phyloP scores from a whole-genome alignment of 2,113 vertebrate species.

The Dipodomys merriami region DNA sequence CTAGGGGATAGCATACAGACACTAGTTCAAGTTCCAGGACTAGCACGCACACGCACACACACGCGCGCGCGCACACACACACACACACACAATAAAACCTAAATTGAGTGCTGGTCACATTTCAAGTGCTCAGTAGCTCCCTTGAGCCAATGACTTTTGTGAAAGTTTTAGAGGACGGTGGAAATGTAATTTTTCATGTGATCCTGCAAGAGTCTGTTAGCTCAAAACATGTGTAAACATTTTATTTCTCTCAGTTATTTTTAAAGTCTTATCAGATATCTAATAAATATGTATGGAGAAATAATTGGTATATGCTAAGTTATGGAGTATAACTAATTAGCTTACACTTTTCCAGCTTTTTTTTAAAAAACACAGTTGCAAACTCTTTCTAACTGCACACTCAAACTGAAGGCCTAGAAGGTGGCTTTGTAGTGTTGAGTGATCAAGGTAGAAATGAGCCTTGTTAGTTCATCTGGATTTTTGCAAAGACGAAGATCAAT shows the following conservation, averaged over 20 bases:
- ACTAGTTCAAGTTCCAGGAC: too few relatives aligned
- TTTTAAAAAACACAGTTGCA: background rate
- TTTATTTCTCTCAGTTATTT: background rate
- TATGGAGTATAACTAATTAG: background rate
- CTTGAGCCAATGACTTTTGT: too few relatives aligned
- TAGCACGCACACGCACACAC: too few relatives aligned
- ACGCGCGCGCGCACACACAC: too few relatives aligned
- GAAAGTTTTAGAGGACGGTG: background rate
- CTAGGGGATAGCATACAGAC: too few relatives aligned
- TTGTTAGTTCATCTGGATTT: background rate
- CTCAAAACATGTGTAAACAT: background rate
- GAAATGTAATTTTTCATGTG: background rate
- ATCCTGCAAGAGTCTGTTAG: background rate
- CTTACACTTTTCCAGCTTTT: background rate
- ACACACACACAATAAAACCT: too few relatives aligned
- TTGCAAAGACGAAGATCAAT: background rate
- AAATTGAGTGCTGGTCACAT: background rate
- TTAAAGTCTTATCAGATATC: background rate
- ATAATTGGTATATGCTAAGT: background rate
- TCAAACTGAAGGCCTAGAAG: background rate
- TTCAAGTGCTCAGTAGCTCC: background rate
- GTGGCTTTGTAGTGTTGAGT: background rate
- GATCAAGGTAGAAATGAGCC: background rate
- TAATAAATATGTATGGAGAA: constrained; percentile 30
- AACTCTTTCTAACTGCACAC: background rate